Percentiles rank a stretch among this genome's conserved stretches.
Conservation (phyloP, 2,888 invertebrate genomes). For the Melanostoma scalare region DNA sequence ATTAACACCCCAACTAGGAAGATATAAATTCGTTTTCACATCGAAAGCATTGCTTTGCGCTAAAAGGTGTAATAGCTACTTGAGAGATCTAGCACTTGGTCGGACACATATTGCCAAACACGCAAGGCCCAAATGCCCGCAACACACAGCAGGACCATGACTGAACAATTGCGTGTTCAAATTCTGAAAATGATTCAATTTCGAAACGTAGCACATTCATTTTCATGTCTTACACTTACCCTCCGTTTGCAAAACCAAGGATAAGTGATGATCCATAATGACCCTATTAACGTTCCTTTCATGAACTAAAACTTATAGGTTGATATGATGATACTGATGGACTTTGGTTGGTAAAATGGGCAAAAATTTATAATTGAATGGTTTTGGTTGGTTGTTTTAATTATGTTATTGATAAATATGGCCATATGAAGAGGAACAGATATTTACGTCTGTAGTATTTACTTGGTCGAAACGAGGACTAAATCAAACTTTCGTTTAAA, state of each 20-base stretch:
- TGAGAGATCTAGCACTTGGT: slow-evolving; percentile 69
- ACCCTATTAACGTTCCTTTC: slow-evolving; percentile 60
- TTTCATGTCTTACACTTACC: background rate
- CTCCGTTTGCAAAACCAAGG: background rate
- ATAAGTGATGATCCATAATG: slow-evolving; percentile 62
- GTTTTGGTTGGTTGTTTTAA: too few relatives aligned
- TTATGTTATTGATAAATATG: too few relatives aligned
- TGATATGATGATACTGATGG: slow-evolving; percentile 43
- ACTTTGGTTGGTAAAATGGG: background rate
- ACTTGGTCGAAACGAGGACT: too few relatives aligned
- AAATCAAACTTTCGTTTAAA: too few relatives aligned
- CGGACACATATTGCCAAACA: slow-evolving; percentile 29
- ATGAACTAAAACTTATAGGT: slow-evolving; percentile 22
- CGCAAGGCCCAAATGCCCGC: slow-evolving; percentile 52
- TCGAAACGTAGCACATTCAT: slow-evolving; percentile 50
- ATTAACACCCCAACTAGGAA: slow-evolving; percentile 23
- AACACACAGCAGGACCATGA: slow-evolving; percentile 50
- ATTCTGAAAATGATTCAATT: slow-evolving; percentile 66
- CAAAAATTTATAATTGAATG: too few relatives aligned
- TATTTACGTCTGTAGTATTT: too few relatives aligned
- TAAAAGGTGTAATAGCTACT: slow-evolving; percentile 73
- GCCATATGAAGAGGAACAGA: too few relatives aligned
- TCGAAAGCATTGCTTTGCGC: slow-evolving; percentile 31
- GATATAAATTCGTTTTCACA: slow-evolving; percentile 35
- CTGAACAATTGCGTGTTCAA: slow-evolving; percentile 65